Percentiles rank a stretch among this genome's conserved stretches.
phyloP scores from a whole-genome alignment of 2,888 invertebrate species.

The Digitonthophagus gazella region DNA sequence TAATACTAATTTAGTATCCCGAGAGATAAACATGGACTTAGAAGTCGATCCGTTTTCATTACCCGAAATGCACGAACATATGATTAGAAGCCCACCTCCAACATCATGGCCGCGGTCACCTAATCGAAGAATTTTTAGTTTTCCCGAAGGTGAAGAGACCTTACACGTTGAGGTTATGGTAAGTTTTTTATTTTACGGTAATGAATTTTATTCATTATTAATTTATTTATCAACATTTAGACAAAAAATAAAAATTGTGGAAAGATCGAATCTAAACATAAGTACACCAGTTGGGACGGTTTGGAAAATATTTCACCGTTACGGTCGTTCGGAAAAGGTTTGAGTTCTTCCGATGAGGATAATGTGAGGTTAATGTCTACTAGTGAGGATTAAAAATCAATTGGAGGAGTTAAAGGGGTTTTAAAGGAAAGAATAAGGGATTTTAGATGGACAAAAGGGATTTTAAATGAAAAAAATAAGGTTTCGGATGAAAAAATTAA shows the following conservation, averaged over 20 bases:
- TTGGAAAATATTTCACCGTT: constrained; percentile 42
- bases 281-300: constrained; percentile 46
- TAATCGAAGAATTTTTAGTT: constrained; percentile 57
- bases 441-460: background rate
- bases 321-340: constrained; percentile 40
- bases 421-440: background rate
- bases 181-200: constrained; percentile 32
- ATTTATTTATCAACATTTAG: constrained; percentile 31
- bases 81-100: constrained; percentile 80
- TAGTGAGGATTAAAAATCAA: constrained; percentile 37
- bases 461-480: background rate
- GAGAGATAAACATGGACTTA: constrained; percentile 56
- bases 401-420: too few species aligned
- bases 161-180: constrained; percentile 49
- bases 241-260: constrained; percentile 35
- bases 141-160: constrained; percentile 53
- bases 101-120: constrained; percentile 69
- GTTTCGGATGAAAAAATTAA: too few species aligned
- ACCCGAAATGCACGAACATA: constrained; percentile 78
- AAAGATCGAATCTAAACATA: constrained; percentile 42
- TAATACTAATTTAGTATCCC: constrained; percentile 74
- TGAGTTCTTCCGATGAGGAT: constrained; percentile 57
- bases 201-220: background rate
- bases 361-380: constrained; percentile 56
- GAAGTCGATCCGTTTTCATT: constrained; percentile 72